Percentiles rank a stretch among this genome's conserved stretches.
phyloP scores from a whole-genome alignment of 2,797 vertebrate species.

The Sitta carolinensis region DNA sequence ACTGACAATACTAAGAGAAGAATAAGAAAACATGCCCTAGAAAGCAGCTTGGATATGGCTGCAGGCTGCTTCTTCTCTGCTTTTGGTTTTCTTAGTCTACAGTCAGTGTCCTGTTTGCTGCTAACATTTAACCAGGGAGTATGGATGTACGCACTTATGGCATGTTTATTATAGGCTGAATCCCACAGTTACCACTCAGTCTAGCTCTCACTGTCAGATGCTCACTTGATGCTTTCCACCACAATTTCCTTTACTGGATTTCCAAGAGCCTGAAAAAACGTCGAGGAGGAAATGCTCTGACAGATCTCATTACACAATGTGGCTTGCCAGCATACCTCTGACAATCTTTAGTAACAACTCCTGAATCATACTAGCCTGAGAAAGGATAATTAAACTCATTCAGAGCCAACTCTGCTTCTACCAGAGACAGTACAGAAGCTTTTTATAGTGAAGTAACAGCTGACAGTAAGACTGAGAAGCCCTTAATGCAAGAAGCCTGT shows the following conservation, averaged over 20 bases:
- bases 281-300: conserved; percentile 1
- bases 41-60: background rate
- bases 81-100: background rate
- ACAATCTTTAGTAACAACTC: conserved; percentile 36
- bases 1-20: background rate
- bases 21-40: background rate
- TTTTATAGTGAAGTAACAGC: conserved; percentile 16
- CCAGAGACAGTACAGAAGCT: background rate
- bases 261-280: conserved; percentile 10
- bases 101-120: background rate
- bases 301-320: conserved; percentile 11
- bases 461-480: conserved; percentile 12
- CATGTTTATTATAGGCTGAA: background rate
- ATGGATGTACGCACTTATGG: background rate
- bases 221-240: background rate
- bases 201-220: background rate
- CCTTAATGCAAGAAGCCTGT: background rate
- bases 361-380: background rate
- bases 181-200: background rate
- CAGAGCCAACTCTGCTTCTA: background rate
- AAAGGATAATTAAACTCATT: conserved; percentile 35
- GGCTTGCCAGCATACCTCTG: conserved; percentile 13
- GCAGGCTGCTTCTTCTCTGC: background rate
- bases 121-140: background rate
- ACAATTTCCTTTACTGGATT: background rate